Base-by-base conservation (phyloP, 2,797 vertebrate genomes). In the Lepus townsendii region DNA sequence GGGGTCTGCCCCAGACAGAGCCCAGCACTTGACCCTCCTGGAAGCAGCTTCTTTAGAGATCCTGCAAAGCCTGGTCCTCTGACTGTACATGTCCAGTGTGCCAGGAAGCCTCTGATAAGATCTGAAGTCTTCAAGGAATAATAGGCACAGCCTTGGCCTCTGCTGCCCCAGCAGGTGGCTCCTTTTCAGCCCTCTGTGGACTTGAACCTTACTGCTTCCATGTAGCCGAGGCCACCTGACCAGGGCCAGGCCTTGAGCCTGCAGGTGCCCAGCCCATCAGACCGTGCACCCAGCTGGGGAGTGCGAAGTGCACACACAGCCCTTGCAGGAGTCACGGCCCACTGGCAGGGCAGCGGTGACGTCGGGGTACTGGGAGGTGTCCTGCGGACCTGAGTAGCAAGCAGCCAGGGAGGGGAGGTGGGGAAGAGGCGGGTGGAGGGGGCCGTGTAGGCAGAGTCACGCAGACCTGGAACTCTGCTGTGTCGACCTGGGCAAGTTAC, bases 71-170 rank as follows among this genome's bases (percentile, higher is more conserved):
- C 10, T 69, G 3, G 63, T 47, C 27, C 52, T 68, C 73, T 13
- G 52, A 78, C 52, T 7, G 0, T 32, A 63, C 69, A 50, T 35
- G 50, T 6, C 12, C 19, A 8, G 47, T 50, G 69, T 65, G 90
- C 94, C 85, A 76, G 83, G 63, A 82, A 68, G 62, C 69, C 90
- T 66, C 83, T 8, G 91, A 80, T 96, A 93, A 93, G 62, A 90
- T 91, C 92, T 38, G 30, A 79, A 17, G 69, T 52, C 95, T 95
- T 96, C 24, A 0, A 96, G 77, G 93, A 96, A 90, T 62, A 47
- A 38, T 27, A 19, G 90, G 65, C 3, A 0, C 0, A 11, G 84
- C 77, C 32, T 77, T 30, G 60, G 57, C 8, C 22, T 1, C n/a
- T 30, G 30, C 82, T 68, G 57, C 63, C 76, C 65, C 72, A 57